A percentile compares a stretch with the other conserved stretches of the same genome.
Evolutionary conservation across 2,113 vertebrate species (phyloP).

Genomic region (Phalacrocorax pelagicus): DNA sequence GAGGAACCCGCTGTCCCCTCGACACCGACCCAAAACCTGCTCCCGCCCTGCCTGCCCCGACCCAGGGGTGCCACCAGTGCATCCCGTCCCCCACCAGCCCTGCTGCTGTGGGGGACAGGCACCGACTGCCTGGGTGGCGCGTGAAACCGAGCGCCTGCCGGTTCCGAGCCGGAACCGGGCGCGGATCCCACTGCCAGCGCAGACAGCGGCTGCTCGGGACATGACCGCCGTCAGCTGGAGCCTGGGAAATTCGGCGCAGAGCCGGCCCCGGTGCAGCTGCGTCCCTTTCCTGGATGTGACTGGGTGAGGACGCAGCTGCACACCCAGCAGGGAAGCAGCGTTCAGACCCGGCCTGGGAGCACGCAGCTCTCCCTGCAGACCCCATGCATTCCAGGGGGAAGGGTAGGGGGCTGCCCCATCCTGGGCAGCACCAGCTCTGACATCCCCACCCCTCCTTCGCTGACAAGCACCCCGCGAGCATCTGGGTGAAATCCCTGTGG

Average conservation of each 20-base stretch:
- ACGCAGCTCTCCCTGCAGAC: no score
- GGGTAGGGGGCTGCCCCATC: not conserved
- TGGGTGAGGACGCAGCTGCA: not conserved
- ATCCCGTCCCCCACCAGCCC: not conserved
- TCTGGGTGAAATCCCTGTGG: not conserved
- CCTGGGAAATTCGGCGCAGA: not conserved
- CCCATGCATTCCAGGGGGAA: not conserved
- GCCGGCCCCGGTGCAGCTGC: not conserved
- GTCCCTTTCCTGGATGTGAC: not conserved
- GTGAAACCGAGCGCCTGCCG: not conserved
- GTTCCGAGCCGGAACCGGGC: not conserved
- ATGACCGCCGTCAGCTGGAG: fast-evolving
- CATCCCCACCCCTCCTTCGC: not conserved
- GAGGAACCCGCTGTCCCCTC: not conserved
- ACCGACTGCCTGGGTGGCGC: fast-evolving
- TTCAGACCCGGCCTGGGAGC: not conserved
- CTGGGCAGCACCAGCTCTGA: not conserved
- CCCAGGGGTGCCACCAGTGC: not conserved
- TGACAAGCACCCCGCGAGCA: no score
- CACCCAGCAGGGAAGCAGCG: not conserved
- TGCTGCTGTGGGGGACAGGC: not conserved
- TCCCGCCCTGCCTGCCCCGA: not conserved
- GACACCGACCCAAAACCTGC: not conserved
- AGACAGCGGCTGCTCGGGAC: not conserved
- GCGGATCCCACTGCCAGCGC: not conserved